These are phyloP conservation scores for Molanna angustata DNA, from an alignment of 2,888 invertebrate genomes.

Conservation along the genomic window DNA sequence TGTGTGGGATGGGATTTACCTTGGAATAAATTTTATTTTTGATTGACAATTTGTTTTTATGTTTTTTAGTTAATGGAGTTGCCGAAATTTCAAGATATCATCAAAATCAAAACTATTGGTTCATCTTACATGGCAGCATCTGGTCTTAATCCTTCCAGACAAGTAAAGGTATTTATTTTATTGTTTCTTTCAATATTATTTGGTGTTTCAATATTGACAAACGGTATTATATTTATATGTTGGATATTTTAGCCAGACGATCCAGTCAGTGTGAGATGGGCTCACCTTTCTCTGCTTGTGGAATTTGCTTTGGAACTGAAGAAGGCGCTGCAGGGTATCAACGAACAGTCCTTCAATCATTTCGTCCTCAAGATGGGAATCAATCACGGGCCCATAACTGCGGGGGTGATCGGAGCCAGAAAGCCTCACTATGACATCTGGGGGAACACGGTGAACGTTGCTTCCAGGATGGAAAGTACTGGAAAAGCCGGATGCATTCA, in stretches of 20 bases:
- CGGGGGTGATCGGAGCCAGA: constrained; percentile 91
- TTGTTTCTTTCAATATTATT: constrained; percentile 2
- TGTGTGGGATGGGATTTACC: no score
- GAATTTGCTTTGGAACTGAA: constrained; percentile 90
- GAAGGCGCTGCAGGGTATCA: constrained; percentile 86
- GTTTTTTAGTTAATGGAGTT: constrained; percentile 72
- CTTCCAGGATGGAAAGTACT: constrained; percentile 96
- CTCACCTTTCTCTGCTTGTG: constrained; percentile 78
- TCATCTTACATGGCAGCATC: constrained; percentile 96
- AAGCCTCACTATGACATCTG: constrained; percentile 97
- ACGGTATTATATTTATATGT: no score
- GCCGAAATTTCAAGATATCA: constrained; percentile 83
- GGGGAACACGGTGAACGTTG: constrained; percentile 97
- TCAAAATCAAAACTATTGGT: constrained; percentile 93
- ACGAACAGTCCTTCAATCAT: constrained; percentile 94
- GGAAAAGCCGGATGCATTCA: constrained; percentile 94
- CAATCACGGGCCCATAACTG: constrained; percentile 93
- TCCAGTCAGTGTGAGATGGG: constrained; percentile 73
- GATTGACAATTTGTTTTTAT: no score
- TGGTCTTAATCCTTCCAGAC: constrained; percentile 75
- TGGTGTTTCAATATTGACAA: no score
- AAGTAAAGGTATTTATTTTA: constrained; percentile 50
- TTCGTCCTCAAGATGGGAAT: constrained; percentile 92
- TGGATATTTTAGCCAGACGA: constrained; percentile 60
- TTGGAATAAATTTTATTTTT: no score